Evolutionary conservation across 2,113 vertebrate genomes (phyloP), one percentile per base, ranked within the genome.

Genomic region (Myotis lucifugus): DNA sequence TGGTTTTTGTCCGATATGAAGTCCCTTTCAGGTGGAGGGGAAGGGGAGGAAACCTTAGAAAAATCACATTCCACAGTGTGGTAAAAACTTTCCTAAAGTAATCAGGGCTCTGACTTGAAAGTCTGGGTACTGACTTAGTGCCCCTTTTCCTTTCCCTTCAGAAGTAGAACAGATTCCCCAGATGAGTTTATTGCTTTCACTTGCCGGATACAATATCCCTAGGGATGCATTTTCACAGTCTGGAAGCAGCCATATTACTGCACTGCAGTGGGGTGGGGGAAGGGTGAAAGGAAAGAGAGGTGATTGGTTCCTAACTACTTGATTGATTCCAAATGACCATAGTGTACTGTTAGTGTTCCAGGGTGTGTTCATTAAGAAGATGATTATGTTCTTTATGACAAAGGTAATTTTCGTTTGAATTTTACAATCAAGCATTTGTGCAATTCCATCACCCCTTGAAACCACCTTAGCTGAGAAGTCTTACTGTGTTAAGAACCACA

Each of bases 341-440:
- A 78, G 56, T 64, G 11, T 13, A 40, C n/a, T 94, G 48, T 73
- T 96, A 93, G 17, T 84, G 17, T 91, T 97, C 48, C 79, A 86
- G 50, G 25, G 11, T 66, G 4, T 52, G 94, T 79, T 87, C n/a
- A 95, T 81, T 95, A 97, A 94, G 95, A 97, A 95, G 52, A 88
- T 52, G 90, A 95, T 91, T 88, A 46, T 34, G 61, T 66, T 15
- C 95, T 96, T 97, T 88, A 85, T 88, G 84, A 95, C 95, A 91
- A 85, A 97, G 66, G 88, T 91, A 94, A 96, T 96, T 95, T 95
- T 56, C 91, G 42, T 83, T 95, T 37, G 84, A 97, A 97, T 97
- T 88, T 90, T 54, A 59, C 46, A n/a, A 42, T 89, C 84, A 95
- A 91, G 40, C 19, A 87, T 76, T 91, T n/a, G 19, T 4, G 0